phyloP scores from a whole-genome alignment of 2,113 vertebrate genomes.

The Tapirus terrestris region DNA sequence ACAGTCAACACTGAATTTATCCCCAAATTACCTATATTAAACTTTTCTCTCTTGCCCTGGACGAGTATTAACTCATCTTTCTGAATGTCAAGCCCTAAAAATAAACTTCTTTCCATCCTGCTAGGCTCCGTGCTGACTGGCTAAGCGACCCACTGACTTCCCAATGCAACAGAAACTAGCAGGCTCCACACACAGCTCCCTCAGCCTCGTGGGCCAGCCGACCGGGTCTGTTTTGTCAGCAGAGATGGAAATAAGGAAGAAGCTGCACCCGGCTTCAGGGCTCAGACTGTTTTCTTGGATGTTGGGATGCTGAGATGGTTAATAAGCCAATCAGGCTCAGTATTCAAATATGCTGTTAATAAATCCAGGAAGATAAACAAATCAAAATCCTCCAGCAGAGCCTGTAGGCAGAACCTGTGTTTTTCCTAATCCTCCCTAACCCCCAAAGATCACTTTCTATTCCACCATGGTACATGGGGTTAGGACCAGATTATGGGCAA shows the following conservation, averaged over 20 bases:
- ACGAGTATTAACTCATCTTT: neutral
- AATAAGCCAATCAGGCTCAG: conserved; percentile 31
- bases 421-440: conserved; percentile 3
- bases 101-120: neutral
- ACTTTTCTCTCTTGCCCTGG: neutral
- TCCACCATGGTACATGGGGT: neutral
- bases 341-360: conserved; percentile 59
- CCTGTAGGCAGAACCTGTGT: conserved; percentile 48
- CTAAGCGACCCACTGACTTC: neutral
- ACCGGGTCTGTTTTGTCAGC: neutral
- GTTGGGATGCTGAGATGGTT: neutral
- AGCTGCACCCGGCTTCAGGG: neutral
- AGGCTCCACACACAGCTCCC: neutral
- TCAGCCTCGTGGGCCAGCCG: accelerated
- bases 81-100: neutral
- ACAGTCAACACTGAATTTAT: neutral
- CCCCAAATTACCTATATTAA: neutral
- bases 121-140: neutral
- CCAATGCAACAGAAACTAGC: neutral
- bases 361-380: conserved; percentile 59
- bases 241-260: accelerated
- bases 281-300: conserved; percentile 53
- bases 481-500: neutral
- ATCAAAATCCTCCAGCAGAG: neutral
- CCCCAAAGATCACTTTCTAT: neutral